These are phyloP conservation scores for Idaea biselata DNA, from an alignment of 2,888 invertebrate genomes.

Conservation along the genomic window DNA sequence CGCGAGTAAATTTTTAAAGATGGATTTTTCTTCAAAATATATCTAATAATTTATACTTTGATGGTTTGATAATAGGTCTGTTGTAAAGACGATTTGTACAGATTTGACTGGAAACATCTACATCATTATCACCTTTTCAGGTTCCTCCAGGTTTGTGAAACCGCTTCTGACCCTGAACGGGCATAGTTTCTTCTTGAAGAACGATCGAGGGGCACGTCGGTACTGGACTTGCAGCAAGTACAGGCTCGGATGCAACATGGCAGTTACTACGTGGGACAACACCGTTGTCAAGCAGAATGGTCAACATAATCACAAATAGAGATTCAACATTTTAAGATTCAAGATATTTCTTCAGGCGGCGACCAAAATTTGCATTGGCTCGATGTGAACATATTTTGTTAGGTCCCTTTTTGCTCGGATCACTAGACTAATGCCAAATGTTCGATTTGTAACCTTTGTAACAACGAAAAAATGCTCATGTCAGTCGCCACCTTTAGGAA, in stretches of 20 bases:
- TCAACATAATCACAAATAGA: conserved; percentile 23
- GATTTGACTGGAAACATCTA: background rate
- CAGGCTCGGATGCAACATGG: conserved; percentile 33
- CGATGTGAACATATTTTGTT: too few species aligned
- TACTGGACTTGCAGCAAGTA: conserved; percentile 37
- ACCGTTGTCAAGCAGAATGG: conserved; percentile 29
- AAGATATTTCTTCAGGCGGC: background rate
- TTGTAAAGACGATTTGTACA: background rate
- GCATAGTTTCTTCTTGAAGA: conserved; percentile 35
- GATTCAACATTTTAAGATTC: background rate
- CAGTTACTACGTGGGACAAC: conserved; percentile 29
- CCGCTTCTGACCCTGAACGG: conserved; percentile 33
- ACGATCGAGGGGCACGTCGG: conserved; percentile 24
- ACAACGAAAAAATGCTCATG: too few species aligned
- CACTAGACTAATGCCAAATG: too few species aligned
- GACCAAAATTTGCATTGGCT: too few species aligned
- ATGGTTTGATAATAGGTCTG: too few species aligned
- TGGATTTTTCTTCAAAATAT: too few species aligned
- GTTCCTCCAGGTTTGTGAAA: conserved; percentile 28
- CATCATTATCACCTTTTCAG: background rate
- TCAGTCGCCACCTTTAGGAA: too few species aligned
- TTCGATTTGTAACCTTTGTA: too few species aligned
- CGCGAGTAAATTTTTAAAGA: too few species aligned
- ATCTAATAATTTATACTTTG: too few species aligned
- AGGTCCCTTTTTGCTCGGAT: too few species aligned